phyloP scores from a whole-genome alignment of 2,888 invertebrate genomes.

The Pandemis cinnamomeana region DNA sequence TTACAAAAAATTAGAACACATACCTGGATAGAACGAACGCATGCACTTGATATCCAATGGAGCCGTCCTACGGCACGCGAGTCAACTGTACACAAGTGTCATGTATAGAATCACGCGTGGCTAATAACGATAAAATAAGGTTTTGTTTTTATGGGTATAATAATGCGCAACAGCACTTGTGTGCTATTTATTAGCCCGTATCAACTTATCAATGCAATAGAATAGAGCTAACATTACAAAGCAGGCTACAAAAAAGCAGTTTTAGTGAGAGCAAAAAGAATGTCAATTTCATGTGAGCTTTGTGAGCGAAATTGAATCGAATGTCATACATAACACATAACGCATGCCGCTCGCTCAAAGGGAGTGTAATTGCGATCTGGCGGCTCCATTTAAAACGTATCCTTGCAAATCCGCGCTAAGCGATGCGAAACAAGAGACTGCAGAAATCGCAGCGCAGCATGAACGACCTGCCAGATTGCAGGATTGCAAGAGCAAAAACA shows the following conservation, averaged over 20 bases:
- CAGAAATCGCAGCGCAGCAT: constrained; percentile 50
- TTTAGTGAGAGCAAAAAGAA: constrained; percentile 78
- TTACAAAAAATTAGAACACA: neutral
- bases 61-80: too few relatives aligned
- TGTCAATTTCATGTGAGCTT: constrained; percentile 76
- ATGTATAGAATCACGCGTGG: neutral
- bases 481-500: neutral
- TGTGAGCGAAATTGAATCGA: constrained; percentile 80
- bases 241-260: constrained; percentile 68
- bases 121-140: neutral
- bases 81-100: neutral
- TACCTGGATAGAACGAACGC: neutral
- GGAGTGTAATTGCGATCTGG: constrained; percentile 80
- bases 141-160: constrained; percentile 15
- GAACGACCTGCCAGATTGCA: neutral
- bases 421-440: constrained; percentile 48
- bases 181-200: neutral
- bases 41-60: too few relatives aligned
- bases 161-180: too few relatives aligned
- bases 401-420: constrained; percentile 75
- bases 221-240: constrained; percentile 46
- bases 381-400: constrained; percentile 81
- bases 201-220: neutral
- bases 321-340: constrained; percentile 79
- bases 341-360: constrained; percentile 79